Evolutionary conservation across 2,797 vertebrate species (phyloP), one percentile per base, ranked within the genome.

Genomic region (Antennarius maculatus): DNA sequence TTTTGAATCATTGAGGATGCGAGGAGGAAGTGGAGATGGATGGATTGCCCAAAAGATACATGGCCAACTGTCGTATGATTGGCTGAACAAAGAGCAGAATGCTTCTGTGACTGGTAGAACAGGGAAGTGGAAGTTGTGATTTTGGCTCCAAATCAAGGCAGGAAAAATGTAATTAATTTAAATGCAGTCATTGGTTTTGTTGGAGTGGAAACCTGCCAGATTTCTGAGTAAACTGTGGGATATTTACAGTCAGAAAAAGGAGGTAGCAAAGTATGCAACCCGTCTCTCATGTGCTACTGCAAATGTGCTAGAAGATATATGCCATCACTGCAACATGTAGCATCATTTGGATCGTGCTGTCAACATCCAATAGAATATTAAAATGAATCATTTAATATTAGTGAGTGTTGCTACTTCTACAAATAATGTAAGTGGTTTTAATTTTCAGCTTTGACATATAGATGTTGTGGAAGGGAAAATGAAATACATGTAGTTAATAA

Each of bases 21-120:
- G 68, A 79, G 74, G 81, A 89, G 79, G 78, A 88, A 83, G 82
- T 77, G 62, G 70, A 89, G 80, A 83, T 85, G 74, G 85, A 88
- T 80, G 69, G 76, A 83, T 83, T 47, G 70, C 61, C 79, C 80
- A 65, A 78, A 75, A 57, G 66, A 77, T 80, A 77, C 66, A 66
- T 73, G 77, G 72, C 82, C 79, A 79, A 79, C 80, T 82, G 74
- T 80, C 39, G 60, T 57, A n/a, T 77, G 85, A 87, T 87, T 90
- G 88, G 83, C 79, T 77, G 73, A 85, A 80, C 79, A 81, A 76
- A 82, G 77, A 75, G 74, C 62, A 54, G 65, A 79, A 65, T 59
- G 18, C 79, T 70, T 80, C 67, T 76, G 80, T 79, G 72, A 83
- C 77, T 79, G 79, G 73, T 58, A 72, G 79, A 84, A 83, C 74